Percentiles rank a stretch among this genome's conserved stretches.
These are phyloP conservation scores for Syngnathus rostellatus DNA, from an alignment of 2,797 vertebrate species.

Conservation along the genomic window DNA sequence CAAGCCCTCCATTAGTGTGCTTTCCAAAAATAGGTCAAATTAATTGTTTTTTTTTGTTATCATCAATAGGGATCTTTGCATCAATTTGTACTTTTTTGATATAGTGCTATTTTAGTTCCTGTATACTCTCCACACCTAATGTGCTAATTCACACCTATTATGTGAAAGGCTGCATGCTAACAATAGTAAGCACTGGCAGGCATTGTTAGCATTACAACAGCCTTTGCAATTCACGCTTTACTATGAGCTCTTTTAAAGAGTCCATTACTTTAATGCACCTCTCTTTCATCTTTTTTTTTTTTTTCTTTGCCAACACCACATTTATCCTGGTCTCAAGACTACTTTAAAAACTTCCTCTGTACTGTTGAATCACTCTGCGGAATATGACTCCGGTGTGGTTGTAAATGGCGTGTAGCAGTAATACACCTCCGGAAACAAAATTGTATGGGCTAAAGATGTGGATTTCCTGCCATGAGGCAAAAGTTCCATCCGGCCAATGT, in stretches of 20 bases:
- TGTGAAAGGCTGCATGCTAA: constrained; percentile 1
- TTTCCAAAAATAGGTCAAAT: constrained; percentile 10
- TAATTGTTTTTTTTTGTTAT: neutral
- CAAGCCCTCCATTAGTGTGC: neutral
- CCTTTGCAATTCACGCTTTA: constrained; percentile 6
- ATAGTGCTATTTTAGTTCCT: constrained; percentile 23
- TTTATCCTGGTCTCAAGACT: constrained; percentile 6
- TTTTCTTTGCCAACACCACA: constrained; percentile 11
- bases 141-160: constrained; percentile 19
- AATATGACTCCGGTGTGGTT: constrained; percentile 15
- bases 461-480: constrained; percentile 19
- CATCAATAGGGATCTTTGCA: constrained; percentile 7
- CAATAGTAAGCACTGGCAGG: constrained; percentile 6
- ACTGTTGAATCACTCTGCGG: constrained; percentile 8
- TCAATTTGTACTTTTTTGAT: constrained; percentile 21
- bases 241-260: constrained; percentile 20
- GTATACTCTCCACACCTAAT: constrained; percentile 4
- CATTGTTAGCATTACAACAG: constrained; percentile 38
- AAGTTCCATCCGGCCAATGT: constrained; percentile 37
- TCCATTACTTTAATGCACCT: constrained; percentile 24
- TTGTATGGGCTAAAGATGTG: neutral
- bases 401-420: neutral
- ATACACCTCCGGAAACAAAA: neutral
- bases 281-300: constrained; percentile 30
- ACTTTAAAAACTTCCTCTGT: neutral